Percentiles rank a stretch among this genome's conserved stretches.
Evolutionary conservation across 2,888 invertebrate genomes (phyloP).

Genomic region (Platerodrilus igneus): DNA sequence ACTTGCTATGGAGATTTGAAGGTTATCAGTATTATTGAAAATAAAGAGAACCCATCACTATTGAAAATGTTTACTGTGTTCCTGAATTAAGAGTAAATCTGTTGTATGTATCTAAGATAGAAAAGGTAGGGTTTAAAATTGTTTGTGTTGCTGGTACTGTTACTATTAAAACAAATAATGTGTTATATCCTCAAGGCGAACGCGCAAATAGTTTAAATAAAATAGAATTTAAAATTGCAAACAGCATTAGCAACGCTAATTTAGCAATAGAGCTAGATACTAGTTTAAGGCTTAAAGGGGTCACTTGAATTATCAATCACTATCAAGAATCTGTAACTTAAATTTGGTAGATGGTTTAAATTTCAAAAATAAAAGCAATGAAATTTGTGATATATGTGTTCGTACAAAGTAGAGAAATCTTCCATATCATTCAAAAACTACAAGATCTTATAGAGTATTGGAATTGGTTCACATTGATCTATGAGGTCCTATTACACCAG

Average conservation of each 20-base stretch:
- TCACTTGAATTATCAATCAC: conserved; percentile 28
- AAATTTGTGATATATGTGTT: no score
- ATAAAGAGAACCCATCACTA: conserved; percentile 13
- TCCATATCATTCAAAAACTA: no score
- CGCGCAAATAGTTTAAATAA: conserved; percentile 1
- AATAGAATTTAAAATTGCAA: background rate
- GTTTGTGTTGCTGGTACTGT: no score
- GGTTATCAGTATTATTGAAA: conserved; percentile 18
- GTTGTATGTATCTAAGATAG: conserved; percentile 5
- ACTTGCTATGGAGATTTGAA: background rate
- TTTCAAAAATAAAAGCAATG: no score
- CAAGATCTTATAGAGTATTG: no score
- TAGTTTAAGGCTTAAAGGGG: no score
- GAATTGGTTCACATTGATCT: no score
- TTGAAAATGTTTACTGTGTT: conserved; percentile 34
- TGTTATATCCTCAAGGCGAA: conserved; percentile 1
- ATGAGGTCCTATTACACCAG: no score
- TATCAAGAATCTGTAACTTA: background rate
- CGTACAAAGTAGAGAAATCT: no score
- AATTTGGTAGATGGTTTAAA: conserved; percentile 6
- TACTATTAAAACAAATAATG: no score
- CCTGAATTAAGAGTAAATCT: conserved; percentile 26
- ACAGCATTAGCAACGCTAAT: background rate
- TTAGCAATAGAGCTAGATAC: no score
- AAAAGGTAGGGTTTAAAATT: conserved; percentile 8